Conservation (phyloP, 2,888 invertebrate genomes). For the Limnephilus rhombicus region DNA sequence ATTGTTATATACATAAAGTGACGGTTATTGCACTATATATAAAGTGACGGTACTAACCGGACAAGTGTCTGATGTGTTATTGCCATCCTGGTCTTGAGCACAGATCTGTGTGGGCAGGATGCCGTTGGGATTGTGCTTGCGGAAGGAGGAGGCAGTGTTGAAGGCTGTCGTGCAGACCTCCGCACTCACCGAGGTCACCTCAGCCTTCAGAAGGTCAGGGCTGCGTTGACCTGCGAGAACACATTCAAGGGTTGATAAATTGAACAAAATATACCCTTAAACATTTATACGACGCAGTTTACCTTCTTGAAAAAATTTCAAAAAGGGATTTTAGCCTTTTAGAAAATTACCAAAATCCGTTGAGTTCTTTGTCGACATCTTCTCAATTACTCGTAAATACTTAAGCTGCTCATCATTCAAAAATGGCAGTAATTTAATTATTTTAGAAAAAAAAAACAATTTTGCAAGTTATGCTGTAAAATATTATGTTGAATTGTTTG, state of each 20-base stretch:
- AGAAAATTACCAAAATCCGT: no score
- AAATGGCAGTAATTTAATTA: no score
- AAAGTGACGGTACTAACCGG: slow-evolving; percentile 18
- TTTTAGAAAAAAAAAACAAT: no score
- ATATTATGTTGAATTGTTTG: no score
- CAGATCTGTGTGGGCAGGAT: slow-evolving; percentile 71
- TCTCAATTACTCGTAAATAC: not conserved
- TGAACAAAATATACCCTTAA: not conserved
- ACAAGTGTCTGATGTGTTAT: slow-evolving; percentile 69
- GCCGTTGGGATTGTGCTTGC: slow-evolving; percentile 67
- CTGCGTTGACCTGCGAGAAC: not conserved
- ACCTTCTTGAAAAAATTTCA: no score
- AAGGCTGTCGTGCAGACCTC: slow-evolving; percentile 71
- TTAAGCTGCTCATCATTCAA: not conserved
- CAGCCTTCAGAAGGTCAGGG: slow-evolving; percentile 71
- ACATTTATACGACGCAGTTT: not conserved
- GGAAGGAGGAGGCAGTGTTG: slow-evolving; percentile 66
- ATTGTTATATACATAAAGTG: no score
- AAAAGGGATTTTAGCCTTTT: no score
- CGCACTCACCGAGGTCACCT: slow-evolving; percentile 70
- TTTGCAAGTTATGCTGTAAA: no score
- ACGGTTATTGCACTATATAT: no score
- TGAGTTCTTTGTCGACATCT: not conserved
- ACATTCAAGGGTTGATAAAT: not conserved
- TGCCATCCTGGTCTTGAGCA: slow-evolving; percentile 70